These are phyloP conservation scores for Tridacna crocea DNA, from an alignment of 2,888 invertebrate genomes.

Conservation along the genomic window DNA sequence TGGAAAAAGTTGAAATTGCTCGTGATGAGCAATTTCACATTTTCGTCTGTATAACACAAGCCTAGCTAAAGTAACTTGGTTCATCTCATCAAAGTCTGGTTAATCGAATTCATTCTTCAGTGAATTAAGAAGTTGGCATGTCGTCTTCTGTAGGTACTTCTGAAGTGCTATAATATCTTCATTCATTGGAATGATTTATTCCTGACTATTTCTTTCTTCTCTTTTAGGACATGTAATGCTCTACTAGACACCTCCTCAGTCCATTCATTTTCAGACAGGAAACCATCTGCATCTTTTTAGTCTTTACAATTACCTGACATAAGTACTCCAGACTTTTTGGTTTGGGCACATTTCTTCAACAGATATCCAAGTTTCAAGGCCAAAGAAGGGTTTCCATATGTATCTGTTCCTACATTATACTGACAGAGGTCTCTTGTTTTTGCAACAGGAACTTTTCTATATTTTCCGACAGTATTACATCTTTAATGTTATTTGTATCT, in stretches of 20 bases:
- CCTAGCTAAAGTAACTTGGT: too few species aligned
- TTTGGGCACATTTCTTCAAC: slow-evolving; percentile 34
- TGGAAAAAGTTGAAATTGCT: too few species aligned
- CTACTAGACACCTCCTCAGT: slow-evolving; percentile 34
- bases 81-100: too few species aligned
- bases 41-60: too few species aligned
- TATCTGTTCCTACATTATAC: slow-evolving; percentile 21
- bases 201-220: slow-evolving; percentile 31
- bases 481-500: too few species aligned
- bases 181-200: slow-evolving; percentile 24
- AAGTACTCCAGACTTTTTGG: slow-evolving; percentile 19
- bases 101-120: too few species aligned
- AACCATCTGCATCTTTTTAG: slow-evolving; percentile 30
- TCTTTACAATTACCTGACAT: background rate
- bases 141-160: too few species aligned
- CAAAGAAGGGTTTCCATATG: slow-evolving; percentile 31
- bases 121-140: too few species aligned
- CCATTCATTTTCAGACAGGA: slow-evolving; percentile 35
- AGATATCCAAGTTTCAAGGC: slow-evolving; percentile 36
- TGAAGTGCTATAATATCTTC: slow-evolving; percentile 39
- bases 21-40: too few species aligned
- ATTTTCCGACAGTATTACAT: too few species aligned
- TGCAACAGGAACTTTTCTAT: too few species aligned
- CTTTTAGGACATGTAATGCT: slow-evolving; percentile 26
- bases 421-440: slow-evolving; percentile 15